phyloP scores from a whole-genome alignment of 1,140 invertebrate genomes.

The Hycleus phaleratus region DNA sequence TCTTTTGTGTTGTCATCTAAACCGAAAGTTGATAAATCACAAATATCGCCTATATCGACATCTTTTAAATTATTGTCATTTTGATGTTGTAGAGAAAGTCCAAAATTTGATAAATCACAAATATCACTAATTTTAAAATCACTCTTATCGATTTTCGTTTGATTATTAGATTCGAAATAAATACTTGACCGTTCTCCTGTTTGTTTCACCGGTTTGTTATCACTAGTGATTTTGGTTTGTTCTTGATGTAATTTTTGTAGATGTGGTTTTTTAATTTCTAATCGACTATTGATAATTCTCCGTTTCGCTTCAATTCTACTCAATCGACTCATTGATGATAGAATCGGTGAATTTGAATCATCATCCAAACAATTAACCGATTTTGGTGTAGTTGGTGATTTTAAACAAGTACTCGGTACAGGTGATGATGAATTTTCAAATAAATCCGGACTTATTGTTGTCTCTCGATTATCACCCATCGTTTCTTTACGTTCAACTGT shows the following conservation, averaged over 20 bases:
- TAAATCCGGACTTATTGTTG: not conserved
- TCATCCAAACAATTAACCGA: not conserved
- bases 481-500: not conserved
- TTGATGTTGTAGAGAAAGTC: not conserved
- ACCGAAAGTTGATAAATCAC: constrained; percentile 29
- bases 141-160: not conserved
- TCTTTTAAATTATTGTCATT: not conserved
- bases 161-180: not conserved
- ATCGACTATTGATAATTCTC: not conserved
- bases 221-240: not conserved
- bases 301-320: not conserved
- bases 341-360: not conserved
- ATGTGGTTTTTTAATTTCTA: not conserved
- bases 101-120: constrained; percentile 10
- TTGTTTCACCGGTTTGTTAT: not conserved
- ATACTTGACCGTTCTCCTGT: too few species aligned
- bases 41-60: constrained; percentile 13
- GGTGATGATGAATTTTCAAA: constrained; percentile 3
- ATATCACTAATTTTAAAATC: constrained; percentile 10
- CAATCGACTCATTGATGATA: not conserved
- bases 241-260: not conserved
- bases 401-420: not conserved
- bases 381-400: too few species aligned
- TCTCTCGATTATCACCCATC: not conserved
- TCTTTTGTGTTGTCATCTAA: constrained; percentile 4